These are phyloP conservation scores for Actinopyga echinites DNA, from an alignment of 53 echinoderm and acorn worm species.

Conservation along the genomic window DNA sequence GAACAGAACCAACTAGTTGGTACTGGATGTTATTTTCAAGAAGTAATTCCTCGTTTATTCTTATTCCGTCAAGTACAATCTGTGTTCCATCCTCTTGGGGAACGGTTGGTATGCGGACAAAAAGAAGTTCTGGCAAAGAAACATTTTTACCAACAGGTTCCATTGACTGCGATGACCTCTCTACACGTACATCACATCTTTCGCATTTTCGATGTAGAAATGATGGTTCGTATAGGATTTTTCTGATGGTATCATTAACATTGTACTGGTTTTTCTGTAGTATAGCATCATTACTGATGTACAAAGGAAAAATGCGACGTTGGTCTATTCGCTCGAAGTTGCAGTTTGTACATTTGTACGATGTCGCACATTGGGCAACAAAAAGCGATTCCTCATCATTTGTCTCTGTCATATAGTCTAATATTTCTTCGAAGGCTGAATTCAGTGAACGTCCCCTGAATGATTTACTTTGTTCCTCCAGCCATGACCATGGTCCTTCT, in stretches of 20 bases:
- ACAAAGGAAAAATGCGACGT: background rate
- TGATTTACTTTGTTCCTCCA: too few species aligned
- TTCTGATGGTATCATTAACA: background rate
- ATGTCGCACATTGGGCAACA: background rate
- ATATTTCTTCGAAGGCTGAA: too few species aligned
- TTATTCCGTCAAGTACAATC: background rate
- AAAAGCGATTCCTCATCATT: constrained; percentile 7
- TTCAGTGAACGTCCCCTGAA: too few species aligned
- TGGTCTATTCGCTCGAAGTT: too few species aligned
- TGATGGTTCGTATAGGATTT: background rate
- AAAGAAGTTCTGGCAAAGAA: background rate
- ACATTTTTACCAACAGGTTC: background rate
- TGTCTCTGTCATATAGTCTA: background rate
- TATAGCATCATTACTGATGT: background rate
- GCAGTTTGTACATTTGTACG: background rate
- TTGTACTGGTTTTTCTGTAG: background rate
- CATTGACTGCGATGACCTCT: background rate
- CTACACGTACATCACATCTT: background rate
- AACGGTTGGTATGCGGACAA: constrained; percentile 9
- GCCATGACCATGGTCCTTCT: too few species aligned
- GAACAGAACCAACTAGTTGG: background rate
- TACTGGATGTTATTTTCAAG: background rate
- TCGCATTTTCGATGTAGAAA: background rate
- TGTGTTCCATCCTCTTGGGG: background rate
- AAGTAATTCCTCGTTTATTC: background rate